These are phyloP conservation scores for Tetraodon nigroviridis DNA, from an alignment of 2,113 vertebrate species.

Conservation along the genomic window DNA sequence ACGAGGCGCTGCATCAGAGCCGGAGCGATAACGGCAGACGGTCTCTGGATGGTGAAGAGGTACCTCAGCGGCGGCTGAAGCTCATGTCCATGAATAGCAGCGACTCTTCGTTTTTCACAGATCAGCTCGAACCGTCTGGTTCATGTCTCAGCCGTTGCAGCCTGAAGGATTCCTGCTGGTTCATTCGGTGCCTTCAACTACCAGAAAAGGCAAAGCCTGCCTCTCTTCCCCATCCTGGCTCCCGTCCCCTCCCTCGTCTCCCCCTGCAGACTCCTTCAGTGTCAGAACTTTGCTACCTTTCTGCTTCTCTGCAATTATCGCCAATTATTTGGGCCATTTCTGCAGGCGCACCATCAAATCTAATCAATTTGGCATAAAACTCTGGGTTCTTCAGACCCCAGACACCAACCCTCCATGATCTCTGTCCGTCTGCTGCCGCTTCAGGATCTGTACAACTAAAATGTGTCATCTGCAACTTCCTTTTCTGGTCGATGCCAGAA, in stretches of 20 bases:
- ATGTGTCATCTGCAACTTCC: too few species aligned
- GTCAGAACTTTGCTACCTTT: neutral
- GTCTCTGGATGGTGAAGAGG: neutral
- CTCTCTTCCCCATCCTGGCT: slow-evolving; percentile 42
- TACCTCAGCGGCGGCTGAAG: slow-evolving; percentile 58
- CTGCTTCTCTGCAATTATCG: neutral
- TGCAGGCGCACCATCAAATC: neutral
- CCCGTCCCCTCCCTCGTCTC: slow-evolving; percentile 66
- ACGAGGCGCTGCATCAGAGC: too few species aligned
- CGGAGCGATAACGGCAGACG: too few species aligned
- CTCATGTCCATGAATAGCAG: slow-evolving; percentile 50
- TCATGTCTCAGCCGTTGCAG: slow-evolving; percentile 58
- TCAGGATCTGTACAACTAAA: too few species aligned
- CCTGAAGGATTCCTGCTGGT: slow-evolving; percentile 61
- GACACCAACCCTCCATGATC: too few species aligned
- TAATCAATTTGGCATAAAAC: too few species aligned
- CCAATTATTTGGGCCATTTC: slow-evolving; percentile 4
- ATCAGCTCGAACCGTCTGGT: slow-evolving; percentile 62
- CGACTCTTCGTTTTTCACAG: slow-evolving; percentile 29
- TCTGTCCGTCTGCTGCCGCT: too few species aligned
- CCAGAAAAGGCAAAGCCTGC: slow-evolving; percentile 77
- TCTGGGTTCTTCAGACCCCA: too few species aligned
- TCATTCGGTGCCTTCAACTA: slow-evolving; percentile 61
- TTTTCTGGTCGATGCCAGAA: too few species aligned
- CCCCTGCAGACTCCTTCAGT: slow-evolving; percentile 52